Evolutionary conservation across 1,140 invertebrate genomes (phyloP), one percentile per base, ranked within the genome.

Genomic region (Trachymyrmex cornetzi): DNA sequence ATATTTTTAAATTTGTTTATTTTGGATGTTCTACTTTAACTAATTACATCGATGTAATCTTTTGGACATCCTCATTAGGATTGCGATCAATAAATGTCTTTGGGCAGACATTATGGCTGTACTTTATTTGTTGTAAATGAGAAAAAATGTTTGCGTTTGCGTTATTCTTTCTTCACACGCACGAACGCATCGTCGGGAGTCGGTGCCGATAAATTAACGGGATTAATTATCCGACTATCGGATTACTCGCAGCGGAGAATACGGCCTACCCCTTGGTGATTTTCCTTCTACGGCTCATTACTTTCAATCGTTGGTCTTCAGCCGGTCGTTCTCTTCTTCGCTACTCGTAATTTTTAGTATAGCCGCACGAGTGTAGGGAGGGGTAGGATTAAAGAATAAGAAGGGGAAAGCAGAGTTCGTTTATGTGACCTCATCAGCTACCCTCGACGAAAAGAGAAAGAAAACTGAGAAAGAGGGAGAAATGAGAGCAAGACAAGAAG

Each of bases 381-480:
- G 90, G 85, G 90, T 82, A 88, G 93, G 93, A 95, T 95, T 95
- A 95, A 95, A 95, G 95, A 95, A 95, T 95, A 94, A 95, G 93
- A 91, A 93, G 74, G 88, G 75, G 81, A 90, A 92, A 90, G 89
- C 93, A 89, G 90, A 93, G 92, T 93, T 94, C 93, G 94, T 95
- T 95, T 94, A 93, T 94, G 92, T 89, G 92, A 92, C 92, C 91
- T 94, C 93, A 91, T 95, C 91, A 90, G 86, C 90, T 72, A 89
- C 91, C 90, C 91, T 88, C 79, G 87, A 48, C 27, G 61, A 66
- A 74, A 48, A 71, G 69, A 69, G 71, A 74, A 44, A 6, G 19
- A n/a, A 89, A 50, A 55, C 38, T 44, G 84, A 74, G 24, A 44
- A 80, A 90, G 69, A 63, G 63, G 44, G 63, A 34, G 84, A 67